phyloP scores from a whole-genome alignment of 2,888 invertebrate species.

The Drosophila seclusa region DNA sequence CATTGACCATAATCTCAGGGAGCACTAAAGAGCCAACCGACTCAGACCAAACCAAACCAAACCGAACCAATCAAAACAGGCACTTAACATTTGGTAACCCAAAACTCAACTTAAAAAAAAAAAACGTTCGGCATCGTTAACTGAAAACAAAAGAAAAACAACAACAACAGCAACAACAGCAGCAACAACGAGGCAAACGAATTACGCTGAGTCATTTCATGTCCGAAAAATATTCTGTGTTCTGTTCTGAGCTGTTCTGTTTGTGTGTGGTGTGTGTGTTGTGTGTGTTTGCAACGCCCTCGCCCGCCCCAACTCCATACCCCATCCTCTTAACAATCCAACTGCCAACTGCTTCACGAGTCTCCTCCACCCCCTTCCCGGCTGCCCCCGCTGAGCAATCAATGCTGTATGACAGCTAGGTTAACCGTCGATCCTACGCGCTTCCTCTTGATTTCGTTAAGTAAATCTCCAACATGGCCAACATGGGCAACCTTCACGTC shows the following conservation, averaged over 20 bases:
- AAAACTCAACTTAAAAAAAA: slow-evolving; percentile 29
- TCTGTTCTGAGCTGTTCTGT: slow-evolving; percentile 6
- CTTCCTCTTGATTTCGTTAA: slow-evolving; percentile 81
- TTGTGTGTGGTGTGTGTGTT: slow-evolving; percentile 8
- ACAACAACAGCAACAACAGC: background rate
- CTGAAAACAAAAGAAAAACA: slow-evolving; percentile 17
- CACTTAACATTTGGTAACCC: slow-evolving; percentile 72
- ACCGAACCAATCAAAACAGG: slow-evolving; percentile 74
- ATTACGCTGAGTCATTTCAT: slow-evolving; percentile 53
- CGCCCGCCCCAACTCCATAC: slow-evolving; percentile 8
- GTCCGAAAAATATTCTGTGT: slow-evolving; percentile 28
- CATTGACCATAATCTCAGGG: slow-evolving; percentile 57
- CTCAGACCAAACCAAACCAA: slow-evolving; percentile 2
- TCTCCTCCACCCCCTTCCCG: background rate
- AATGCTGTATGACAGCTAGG: slow-evolving; percentile 80
- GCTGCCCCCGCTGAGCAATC: slow-evolving; percentile 64
- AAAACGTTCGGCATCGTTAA: slow-evolving; percentile 33
- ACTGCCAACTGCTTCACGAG: slow-evolving; percentile 35
- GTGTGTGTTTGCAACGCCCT: slow-evolving; percentile 48
- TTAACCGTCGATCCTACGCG: slow-evolving; percentile 77
- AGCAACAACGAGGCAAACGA: background rate
- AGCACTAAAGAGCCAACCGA: slow-evolving; percentile 28
- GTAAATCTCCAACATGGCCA: slow-evolving; percentile 73
- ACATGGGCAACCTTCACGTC: slow-evolving; percentile 74
- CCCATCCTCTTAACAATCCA: slow-evolving; percentile 52